These are phyloP conservation scores for Phorcus lineatus DNA, from an alignment of 2,888 invertebrate genomes.

Conservation along the genomic window DNA sequence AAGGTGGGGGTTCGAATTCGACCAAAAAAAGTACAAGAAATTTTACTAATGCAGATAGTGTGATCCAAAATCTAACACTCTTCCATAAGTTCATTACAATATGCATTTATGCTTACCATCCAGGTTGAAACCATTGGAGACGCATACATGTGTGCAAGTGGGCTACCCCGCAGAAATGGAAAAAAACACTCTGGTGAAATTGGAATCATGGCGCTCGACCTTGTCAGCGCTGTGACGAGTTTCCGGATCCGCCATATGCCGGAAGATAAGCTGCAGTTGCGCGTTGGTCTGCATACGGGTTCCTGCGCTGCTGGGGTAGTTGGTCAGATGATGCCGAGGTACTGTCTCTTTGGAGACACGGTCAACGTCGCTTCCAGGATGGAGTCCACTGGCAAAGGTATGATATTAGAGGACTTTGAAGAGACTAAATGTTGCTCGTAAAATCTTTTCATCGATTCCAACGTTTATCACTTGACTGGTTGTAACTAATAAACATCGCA, in stretches of 20 bases:
- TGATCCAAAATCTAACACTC: too few relatives aligned
- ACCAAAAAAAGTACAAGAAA: too few relatives aligned
- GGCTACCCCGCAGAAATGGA: conserved; percentile 68
- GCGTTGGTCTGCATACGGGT: conserved; percentile 67
- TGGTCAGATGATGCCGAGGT: conserved; percentile 67
- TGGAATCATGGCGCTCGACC: conserved; percentile 72
- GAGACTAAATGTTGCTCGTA: too few relatives aligned
- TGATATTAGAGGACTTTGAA: not conserved
- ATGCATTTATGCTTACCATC: too few relatives aligned
- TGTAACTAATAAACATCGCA: too few relatives aligned
- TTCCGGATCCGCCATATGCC: conserved; percentile 69
- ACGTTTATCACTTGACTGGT: too few relatives aligned
- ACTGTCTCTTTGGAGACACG: conserved; percentile 70
- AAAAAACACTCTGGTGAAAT: conserved; percentile 70
- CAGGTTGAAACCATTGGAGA: conserved; percentile 74
- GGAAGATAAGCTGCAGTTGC: conserved; percentile 61
- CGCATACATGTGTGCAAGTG: conserved; percentile 73
- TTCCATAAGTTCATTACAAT: too few relatives aligned
- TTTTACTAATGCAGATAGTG: too few relatives aligned
- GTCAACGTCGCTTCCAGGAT: conserved; percentile 69
- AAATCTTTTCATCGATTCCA: too few relatives aligned
- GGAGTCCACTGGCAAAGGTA: conserved; percentile 70
- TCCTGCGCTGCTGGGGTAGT: conserved; percentile 73
- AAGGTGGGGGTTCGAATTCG: too few relatives aligned
- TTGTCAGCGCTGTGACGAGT: conserved; percentile 67